Conservation (phyloP, 2,888 invertebrate species). For the Tuta absoluta region DNA sequence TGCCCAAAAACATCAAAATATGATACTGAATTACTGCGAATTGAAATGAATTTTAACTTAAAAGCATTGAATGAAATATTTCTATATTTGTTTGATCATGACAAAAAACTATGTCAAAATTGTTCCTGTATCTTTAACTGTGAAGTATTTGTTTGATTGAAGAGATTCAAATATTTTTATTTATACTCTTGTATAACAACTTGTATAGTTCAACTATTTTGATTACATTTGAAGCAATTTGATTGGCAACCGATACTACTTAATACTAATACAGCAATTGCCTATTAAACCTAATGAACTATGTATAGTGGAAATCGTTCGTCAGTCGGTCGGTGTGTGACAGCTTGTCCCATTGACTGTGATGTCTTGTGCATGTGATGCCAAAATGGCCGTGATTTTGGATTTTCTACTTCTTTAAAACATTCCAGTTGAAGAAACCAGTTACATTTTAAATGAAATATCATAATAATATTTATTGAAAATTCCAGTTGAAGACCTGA, state of each 20-base stretch:
- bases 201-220: too few relatives aligned
- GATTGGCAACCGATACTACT: too few relatives aligned
- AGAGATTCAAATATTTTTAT: too few relatives aligned
- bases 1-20: background rate
- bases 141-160: too few relatives aligned
- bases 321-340: constrained; percentile 43
- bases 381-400: background rate
- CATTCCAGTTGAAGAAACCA: too few relatives aligned
- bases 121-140: background rate
- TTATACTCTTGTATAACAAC: too few relatives aligned
- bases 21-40: background rate
- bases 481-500: too few relatives aligned
- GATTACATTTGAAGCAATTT: too few relatives aligned
- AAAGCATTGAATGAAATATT: background rate
- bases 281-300: background rate
- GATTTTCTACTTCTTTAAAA: too few relatives aligned
- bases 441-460: too few relatives aligned
- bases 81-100: background rate
- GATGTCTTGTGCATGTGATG: constrained; percentile 43
- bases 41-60: background rate
- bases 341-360: constrained; percentile 51
- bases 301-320: constrained; percentile 16
- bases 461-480: too few relatives aligned
- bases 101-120: background rate
- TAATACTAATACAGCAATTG: background rate